Percentiles rank a stretch among this genome's conserved stretches.
Evolutionary conservation across 2,113 vertebrate genomes (phyloP).

Genomic region (Hydrolagus affinis): DNA sequence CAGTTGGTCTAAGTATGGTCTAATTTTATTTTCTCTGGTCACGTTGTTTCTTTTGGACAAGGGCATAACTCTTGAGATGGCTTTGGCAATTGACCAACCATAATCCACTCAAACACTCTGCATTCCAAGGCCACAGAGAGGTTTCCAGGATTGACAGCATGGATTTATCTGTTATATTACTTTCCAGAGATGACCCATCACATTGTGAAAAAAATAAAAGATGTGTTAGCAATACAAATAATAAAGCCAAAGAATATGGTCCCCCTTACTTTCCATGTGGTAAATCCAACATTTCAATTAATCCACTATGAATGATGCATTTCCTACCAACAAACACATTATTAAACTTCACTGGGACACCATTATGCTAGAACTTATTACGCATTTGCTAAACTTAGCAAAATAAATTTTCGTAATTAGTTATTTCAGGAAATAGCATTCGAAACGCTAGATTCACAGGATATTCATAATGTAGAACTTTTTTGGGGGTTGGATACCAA

Average conservation of each 20-base stretch:
- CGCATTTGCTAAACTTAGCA: background rate
- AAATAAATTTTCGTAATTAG: too few species aligned
- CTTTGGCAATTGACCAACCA: background rate
- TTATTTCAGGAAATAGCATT: background rate
- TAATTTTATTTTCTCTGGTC: background rate
- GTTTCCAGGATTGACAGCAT: background rate
- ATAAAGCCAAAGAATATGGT: background rate
- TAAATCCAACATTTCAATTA: background rate
- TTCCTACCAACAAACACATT: background rate
- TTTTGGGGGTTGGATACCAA: background rate
- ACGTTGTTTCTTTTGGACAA: background rate
- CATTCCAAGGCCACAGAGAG: background rate
- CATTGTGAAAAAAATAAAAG: background rate
- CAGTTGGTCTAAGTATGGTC: background rate
- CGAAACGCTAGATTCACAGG: background rate
- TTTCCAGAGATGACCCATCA: background rate
- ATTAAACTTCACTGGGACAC: background rate
- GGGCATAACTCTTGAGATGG: too few species aligned
- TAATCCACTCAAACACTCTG: background rate
- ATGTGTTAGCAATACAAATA: background rate
- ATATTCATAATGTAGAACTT: background rate
- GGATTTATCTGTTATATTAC: conserved; percentile 4
- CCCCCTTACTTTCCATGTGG: too few species aligned
- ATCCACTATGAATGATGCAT: background rate
- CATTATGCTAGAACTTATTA: background rate